Evolutionary conservation across 2,888 invertebrate species (phyloP).

Genomic region (Acanthosepion pharaonis): DNA sequence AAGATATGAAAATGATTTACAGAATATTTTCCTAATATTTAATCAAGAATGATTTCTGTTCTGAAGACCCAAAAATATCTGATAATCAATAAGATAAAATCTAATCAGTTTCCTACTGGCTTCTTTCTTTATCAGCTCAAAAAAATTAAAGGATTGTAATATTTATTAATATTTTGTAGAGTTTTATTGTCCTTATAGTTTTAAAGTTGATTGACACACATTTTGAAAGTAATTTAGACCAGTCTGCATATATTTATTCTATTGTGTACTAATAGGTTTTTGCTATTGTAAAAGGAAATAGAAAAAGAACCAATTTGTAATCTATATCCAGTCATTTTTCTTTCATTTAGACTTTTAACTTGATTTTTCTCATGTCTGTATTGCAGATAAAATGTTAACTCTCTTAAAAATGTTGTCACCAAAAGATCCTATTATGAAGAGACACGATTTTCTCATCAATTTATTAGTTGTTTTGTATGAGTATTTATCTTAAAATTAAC

Average conservation of each 20-base stretch:
- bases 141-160: background rate
- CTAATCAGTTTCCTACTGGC: background rate
- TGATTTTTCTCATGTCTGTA: background rate
- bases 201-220: background rate
- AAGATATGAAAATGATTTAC: background rate
- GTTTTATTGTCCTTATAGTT: background rate
- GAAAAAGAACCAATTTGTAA: no score
- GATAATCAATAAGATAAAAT: background rate
- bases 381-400: background rate
- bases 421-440: background rate
- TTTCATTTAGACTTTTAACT: background rate
- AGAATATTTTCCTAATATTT: background rate
- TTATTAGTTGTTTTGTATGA: background rate
- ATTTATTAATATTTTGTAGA: background rate
- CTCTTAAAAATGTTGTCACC: background rate
- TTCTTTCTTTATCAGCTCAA: background rate
- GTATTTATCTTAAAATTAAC: background rate
- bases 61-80: background rate
- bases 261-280: no score
- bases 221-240: background rate
- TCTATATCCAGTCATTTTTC: background rate
- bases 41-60: background rate
- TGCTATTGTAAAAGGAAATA: no score
- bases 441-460: background rate
- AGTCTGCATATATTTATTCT: background rate